Percentiles rank a stretch among this genome's conserved stretches.
Conservation (phyloP, 2,888 invertebrate genomes). For the Coelinius sp. region DNA sequence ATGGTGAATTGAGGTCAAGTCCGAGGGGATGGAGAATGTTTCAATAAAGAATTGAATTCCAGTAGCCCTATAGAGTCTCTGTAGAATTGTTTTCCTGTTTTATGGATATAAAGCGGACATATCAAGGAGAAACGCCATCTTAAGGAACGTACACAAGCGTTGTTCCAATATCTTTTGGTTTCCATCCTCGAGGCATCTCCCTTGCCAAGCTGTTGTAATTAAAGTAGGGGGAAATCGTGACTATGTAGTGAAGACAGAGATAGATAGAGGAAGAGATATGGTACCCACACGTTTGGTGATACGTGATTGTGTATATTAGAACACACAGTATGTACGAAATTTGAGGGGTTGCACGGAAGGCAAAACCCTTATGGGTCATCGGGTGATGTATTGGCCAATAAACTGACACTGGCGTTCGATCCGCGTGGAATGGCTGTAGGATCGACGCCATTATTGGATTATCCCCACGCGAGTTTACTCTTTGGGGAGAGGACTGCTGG, state of each 20-base stretch:
- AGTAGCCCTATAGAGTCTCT: neutral
- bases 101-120: neutral
- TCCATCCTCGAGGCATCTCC: slow-evolving; percentile 37
- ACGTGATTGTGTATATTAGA: neutral
- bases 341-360: slow-evolving; percentile 21
- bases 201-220: slow-evolving; percentile 50
- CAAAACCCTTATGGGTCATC: slow-evolving; percentile 54
- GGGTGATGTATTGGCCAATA: slow-evolving; percentile 68
- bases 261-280: neutral
- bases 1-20: no score
- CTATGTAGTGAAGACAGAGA: slow-evolving; percentile 14
- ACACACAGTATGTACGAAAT: slow-evolving; percentile 7
- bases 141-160: slow-evolving; percentile 29
- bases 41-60: neutral
- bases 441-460: slow-evolving; percentile 67
- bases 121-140: slow-evolving; percentile 24
- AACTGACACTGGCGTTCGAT: slow-evolving; percentile 65
- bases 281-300: neutral
- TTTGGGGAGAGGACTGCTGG: slow-evolving; percentile 24
- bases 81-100: neutral
- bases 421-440: slow-evolving; percentile 63
- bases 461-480: slow-evolving; percentile 48
- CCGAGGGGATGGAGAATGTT: neutral
- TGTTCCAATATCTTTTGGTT: slow-evolving; percentile 50
- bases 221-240: slow-evolving; percentile 49